phyloP scores from a whole-genome alignment of 2,797 vertebrate genomes.

The Urophycis tenuis region DNA sequence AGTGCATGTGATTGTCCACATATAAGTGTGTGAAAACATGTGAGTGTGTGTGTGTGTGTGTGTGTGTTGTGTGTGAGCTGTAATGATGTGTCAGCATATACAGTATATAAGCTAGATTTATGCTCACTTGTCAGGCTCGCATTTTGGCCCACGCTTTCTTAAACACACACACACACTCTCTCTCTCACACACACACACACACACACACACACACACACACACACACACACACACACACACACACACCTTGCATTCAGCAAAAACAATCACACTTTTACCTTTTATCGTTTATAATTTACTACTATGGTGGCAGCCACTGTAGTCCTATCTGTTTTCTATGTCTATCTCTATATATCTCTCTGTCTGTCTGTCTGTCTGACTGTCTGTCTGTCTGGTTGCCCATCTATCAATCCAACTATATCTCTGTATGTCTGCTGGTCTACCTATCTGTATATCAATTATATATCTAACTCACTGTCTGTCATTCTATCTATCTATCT shows the following conservation, averaged over 20 bases:
- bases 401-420: background rate
- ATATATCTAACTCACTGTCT: background rate
- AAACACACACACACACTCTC: background rate
- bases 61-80: background rate
- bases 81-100: background rate
- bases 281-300: no score
- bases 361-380: background rate
- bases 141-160: background rate
- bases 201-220: background rate
- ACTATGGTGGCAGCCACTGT: background rate
- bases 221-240: slow-evolving; percentile 2
- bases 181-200: background rate
- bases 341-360: no score
- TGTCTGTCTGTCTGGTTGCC: background rate
- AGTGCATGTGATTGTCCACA: background rate
- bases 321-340: no score
- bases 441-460: no score
- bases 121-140: background rate
- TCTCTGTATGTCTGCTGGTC: background rate
- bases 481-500: background rate
- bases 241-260: slow-evolving; percentile 4
- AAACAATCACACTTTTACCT: slow-evolving; percentile 4
- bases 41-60: background rate
- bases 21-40: background rate
- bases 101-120: slow-evolving; percentile 5